Percentiles rank a stretch among this genome's conserved stretches.
Evolutionary conservation across 2,113 vertebrate genomes (phyloP).

Genomic region (Dipodomys spectabilis): DNA sequence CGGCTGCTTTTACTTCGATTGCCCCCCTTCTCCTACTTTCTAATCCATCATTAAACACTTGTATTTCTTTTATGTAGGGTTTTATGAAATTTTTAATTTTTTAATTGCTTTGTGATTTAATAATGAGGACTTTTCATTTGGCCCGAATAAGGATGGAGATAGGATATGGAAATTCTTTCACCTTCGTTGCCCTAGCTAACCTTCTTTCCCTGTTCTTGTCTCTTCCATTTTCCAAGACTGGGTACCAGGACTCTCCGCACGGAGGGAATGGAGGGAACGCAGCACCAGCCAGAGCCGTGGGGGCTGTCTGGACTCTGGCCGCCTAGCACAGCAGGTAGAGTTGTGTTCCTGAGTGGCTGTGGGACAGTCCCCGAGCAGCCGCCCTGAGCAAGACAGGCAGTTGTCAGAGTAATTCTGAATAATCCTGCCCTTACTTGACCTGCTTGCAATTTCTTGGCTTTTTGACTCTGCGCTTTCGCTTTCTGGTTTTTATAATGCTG

Average conservation of each 20-base stretch:
- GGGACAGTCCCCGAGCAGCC: not conserved
- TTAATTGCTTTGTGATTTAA: constrained; percentile 92
- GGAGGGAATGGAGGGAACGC: not conserved
- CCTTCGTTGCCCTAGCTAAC: constrained; percentile 62
- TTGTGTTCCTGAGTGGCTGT: rapidly evolving
- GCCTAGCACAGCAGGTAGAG: not conserved
- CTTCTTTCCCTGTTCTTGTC: not conserved
- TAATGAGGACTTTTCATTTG: constrained; percentile 85
- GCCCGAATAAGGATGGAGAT: constrained; percentile 70
- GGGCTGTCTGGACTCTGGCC: rapidly evolving
- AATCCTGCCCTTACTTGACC: not conserved
- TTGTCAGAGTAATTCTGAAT: not conserved
- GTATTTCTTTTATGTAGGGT: constrained; percentile 90
- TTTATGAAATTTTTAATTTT: constrained; percentile 91
- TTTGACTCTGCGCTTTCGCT: not conserved
- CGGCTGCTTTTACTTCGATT: constrained; percentile 80
- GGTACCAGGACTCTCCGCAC: constrained; percentile 22
- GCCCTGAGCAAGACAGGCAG: rapidly evolving
- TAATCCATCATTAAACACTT: constrained; percentile 91
- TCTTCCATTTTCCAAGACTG: not conserved
- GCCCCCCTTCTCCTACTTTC: constrained; percentile 83
- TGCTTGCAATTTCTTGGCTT: not conserved
- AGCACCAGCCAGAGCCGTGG: rapidly evolving
- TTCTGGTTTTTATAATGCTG: not conserved
- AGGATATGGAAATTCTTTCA: constrained; percentile 77